Evolutionary conservation across 2,888 invertebrate species (phyloP), one percentile per base, ranked within the genome.

Genomic region (Ormia ochracea): DNA sequence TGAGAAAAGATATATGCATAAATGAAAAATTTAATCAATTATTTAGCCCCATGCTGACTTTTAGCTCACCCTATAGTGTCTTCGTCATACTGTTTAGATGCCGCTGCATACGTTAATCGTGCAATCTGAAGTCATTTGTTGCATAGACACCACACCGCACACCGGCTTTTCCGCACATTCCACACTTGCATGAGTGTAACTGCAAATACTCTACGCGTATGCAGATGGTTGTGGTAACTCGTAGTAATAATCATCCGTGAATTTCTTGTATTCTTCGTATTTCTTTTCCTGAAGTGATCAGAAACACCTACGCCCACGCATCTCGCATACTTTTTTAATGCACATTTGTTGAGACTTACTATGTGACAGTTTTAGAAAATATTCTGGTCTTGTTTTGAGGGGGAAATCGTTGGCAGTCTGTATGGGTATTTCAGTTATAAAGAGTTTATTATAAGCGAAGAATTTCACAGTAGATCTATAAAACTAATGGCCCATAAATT

Each of bases 401-500:
- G 54, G n/a, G 19, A 31, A 63, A 28, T 33, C 14, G 7, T 50
- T 50, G 1, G 6, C 14, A 28, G 28, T 28, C 2, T 23, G 4
- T 28, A 14, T 14, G 21, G 9, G 23, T 3, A 21, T 38, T 45
- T 43, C n/a, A 41, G 52, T 52, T 70, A 52, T 33, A 74, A 65
- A 52, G 70, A 63, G 48, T 69, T 56, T 75, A 59, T 59, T 72
- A 80, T 69, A 78, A 78, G 74, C 66, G 72, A 80, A 75, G 61
- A 80, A 80, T 80, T 80, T 80, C 80, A 80, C 80, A 80, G 76
- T 63, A 80, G 80, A 80, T 80, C 80, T 80, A 76, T 76, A 80
- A 80, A 80, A 80, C 80, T 80, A 80, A 80, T 76, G 80, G 76
- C 80, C 76, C 76, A 80, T 80, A 80, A 80, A 80, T 76, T 80